Conservation (phyloP, 2,888 invertebrate genomes). For the Patella depressa region DNA sequence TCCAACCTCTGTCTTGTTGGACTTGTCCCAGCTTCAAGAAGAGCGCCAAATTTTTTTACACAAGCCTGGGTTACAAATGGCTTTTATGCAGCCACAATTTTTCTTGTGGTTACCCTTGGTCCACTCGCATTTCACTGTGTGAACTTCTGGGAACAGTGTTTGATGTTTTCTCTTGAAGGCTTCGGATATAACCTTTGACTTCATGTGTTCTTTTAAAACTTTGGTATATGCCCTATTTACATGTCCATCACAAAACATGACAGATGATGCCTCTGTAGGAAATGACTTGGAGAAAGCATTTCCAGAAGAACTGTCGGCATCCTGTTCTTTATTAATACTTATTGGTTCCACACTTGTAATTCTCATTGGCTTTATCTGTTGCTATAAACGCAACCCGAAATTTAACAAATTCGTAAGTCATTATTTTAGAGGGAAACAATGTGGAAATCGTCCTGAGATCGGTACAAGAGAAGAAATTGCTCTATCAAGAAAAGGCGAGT, state of each 20-base stretch:
- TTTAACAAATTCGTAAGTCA: too few species aligned
- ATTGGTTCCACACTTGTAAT: too few species aligned
- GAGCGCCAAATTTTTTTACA: not conserved
- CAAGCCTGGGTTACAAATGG: too few species aligned
- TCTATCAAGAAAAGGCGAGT: too few species aligned
- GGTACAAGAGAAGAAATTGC: too few species aligned
- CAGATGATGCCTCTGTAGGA: not conserved
- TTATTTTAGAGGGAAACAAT: too few species aligned
- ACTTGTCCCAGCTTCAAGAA: not conserved
- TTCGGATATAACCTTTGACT: not conserved
- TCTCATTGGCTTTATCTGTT: too few species aligned
- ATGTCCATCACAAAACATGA: not conserved
- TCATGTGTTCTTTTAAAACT: not conserved
- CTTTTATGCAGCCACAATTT: not conserved
- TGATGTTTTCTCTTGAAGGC: not conserved
- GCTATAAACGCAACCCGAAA: too few species aligned
- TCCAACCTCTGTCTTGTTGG: not conserved
- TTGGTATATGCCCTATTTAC: not conserved
- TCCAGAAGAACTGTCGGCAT: not conserved
- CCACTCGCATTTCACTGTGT: not conserved
- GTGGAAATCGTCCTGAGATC: too few species aligned
- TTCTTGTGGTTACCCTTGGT: not conserved
- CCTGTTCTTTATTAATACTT: too few species aligned
- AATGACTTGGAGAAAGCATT: not conserved
- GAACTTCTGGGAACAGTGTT: not conserved